These are phyloP conservation scores for Herminia tarsipennalis DNA, from an alignment of 2,888 invertebrate genomes.

Conservation along the genomic window DNA sequence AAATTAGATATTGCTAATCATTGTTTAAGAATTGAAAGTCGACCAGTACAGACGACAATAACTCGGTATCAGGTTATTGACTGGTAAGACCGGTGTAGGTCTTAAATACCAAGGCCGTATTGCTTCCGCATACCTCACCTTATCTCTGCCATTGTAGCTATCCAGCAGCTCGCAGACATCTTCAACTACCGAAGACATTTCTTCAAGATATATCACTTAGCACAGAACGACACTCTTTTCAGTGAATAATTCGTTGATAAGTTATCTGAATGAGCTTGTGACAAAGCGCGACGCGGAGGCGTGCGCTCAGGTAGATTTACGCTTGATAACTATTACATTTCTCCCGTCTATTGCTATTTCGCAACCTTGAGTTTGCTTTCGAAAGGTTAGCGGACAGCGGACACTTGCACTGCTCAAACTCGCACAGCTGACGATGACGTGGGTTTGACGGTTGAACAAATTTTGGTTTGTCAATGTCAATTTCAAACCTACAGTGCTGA, in stretches of 20 bases:
- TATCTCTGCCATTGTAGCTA: constrained; percentile 94
- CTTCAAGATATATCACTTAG: constrained; percentile 22
- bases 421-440: constrained; percentile 65
- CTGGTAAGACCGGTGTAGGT: constrained; percentile 49
- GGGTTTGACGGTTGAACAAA: constrained; percentile 46
- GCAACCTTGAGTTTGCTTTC: constrained; percentile 59
- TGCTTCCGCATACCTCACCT: constrained; percentile 85
- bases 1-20: too few species aligned
- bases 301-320: constrained; percentile 54
- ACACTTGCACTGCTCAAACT: too few species aligned
- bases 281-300: constrained; percentile 27
- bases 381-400: constrained; percentile 65
- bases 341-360: constrained; percentile 54
- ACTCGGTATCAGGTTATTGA: constrained; percentile 43
- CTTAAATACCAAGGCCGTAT: constrained; percentile 58
- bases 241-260: constrained; percentile 41
- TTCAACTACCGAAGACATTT: constrained; percentile 73
- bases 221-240: not conserved
- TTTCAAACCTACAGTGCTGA: too few species aligned
- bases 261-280: constrained; percentile 35
- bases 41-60: not conserved
- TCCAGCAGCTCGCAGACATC: constrained; percentile 90
- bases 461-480: too few species aligned
- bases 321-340: constrained; percentile 71
- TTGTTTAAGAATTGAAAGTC: not conserved